Evolutionary conservation across 2,113 vertebrate species (phyloP).

Genomic region (Chunga burmeisteri): DNA sequence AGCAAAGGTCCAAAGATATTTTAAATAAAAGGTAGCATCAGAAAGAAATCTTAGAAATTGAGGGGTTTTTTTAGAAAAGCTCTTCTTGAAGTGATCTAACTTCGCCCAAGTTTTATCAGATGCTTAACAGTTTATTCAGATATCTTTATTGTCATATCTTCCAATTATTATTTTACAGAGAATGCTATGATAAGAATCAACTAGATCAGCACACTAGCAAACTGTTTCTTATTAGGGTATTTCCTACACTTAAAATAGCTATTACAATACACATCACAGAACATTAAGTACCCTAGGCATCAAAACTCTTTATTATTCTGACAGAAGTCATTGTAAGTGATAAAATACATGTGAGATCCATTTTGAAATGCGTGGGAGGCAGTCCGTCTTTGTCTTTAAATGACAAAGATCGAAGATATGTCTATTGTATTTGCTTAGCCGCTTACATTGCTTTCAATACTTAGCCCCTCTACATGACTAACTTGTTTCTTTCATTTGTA

Average conservation of each 20-base stretch:
- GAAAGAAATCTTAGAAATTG: not conserved
- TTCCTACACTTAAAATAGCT: constrained; percentile 45
- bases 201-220: not conserved
- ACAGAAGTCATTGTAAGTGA: not conserved
- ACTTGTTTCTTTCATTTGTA: not conserved
- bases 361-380: constrained; percentile 35
- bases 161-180: constrained; percentile 41
- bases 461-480: not conserved
- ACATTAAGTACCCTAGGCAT: constrained; percentile 2
- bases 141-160: constrained; percentile 32
- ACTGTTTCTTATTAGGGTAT: constrained; percentile 42
- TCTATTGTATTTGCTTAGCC: not conserved
- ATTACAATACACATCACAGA: constrained; percentile 14
- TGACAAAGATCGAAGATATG: not conserved
- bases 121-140: not conserved
- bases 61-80: not conserved
- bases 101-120: not conserved
- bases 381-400: not conserved
- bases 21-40: not conserved
- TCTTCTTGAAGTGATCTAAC: not conserved
- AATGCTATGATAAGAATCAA: constrained; percentile 39
- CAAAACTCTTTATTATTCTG: not conserved
- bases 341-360: constrained; percentile 25
- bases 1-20: not conserved
- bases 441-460: not conserved